These are phyloP conservation scores for Agriopis marginaria DNA, from an alignment of 2,888 invertebrate genomes.

Conservation along the genomic window DNA sequence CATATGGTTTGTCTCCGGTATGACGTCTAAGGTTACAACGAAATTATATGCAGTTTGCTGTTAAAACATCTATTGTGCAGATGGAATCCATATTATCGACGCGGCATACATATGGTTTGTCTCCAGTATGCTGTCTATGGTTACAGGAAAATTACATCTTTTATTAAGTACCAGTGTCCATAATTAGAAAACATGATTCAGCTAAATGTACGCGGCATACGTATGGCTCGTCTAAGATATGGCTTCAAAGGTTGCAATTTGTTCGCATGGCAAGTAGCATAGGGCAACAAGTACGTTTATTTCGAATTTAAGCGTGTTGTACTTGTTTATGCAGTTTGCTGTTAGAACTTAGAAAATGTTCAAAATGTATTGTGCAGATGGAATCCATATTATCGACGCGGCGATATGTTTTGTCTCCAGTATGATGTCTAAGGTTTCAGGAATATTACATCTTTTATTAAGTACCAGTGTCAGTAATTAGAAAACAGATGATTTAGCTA, in stretches of 20 bases:
- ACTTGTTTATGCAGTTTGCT: neutral
- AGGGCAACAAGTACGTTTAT: neutral
- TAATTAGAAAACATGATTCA: no score
- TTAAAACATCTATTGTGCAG: no score
- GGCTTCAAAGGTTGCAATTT: neutral
- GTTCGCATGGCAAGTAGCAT: neutral
- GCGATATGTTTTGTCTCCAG: constrained; percentile 17
- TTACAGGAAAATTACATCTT: neutral
- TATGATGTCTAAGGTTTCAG: neutral
- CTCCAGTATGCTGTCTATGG: constrained; percentile 10
- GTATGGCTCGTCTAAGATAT: no score
- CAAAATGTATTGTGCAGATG: no score
- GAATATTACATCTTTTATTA: no score
- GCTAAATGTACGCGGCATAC: no score
- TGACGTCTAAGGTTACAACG: neutral
- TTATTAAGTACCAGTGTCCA: no score
- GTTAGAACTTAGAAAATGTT: no score
- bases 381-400: neutral
- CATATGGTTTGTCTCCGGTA: constrained; percentile 22
- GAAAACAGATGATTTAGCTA: neutral
- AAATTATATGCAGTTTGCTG: no score
- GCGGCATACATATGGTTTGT: constrained; percentile 10
- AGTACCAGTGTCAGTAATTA: no score
- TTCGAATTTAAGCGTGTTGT: neutral
- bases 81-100: neutral